These are phyloP conservation scores for Haemorhous mexicanus DNA, from an alignment of 2,113 vertebrate species.

Conservation along the genomic window DNA sequence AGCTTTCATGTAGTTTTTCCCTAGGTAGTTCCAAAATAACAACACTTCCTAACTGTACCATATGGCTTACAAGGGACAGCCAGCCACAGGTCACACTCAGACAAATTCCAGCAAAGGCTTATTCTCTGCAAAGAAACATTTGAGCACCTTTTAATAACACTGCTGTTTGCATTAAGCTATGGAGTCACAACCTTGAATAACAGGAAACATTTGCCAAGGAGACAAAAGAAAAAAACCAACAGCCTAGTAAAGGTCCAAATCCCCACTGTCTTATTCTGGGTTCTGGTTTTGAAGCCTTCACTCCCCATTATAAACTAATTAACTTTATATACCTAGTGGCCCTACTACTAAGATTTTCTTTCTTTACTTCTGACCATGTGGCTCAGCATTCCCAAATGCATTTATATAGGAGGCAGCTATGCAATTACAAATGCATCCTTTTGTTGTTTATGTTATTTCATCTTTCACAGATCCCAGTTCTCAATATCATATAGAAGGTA, in stretches of 20 bases:
- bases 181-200: not conserved
- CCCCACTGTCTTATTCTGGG: not conserved
- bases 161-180: not conserved
- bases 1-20: constrained; percentile 11
- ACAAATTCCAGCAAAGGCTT: constrained; percentile 8
- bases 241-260: not conserved
- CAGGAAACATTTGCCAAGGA: not conserved
- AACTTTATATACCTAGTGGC: not conserved
- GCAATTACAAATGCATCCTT: constrained; percentile 17
- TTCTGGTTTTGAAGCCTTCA: not conserved
- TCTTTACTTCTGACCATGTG: not conserved
- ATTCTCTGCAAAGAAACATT: not conserved
- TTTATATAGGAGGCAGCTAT: not conserved
- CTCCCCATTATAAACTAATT: not conserved
- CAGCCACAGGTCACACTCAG: not conserved
- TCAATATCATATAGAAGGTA: constrained; percentile 9
- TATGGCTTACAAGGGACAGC: not conserved
- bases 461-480: not conserved
- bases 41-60: not conserved
- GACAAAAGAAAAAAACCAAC: not conserved
- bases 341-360: not conserved
- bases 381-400: not conserved
- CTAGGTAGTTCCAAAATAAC: constrained; percentile 13
- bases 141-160: constrained; percentile 15
- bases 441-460: not conserved